Base-by-base conservation (phyloP, 2,797 vertebrate species). In the Gymnothorax reevesii region DNA sequence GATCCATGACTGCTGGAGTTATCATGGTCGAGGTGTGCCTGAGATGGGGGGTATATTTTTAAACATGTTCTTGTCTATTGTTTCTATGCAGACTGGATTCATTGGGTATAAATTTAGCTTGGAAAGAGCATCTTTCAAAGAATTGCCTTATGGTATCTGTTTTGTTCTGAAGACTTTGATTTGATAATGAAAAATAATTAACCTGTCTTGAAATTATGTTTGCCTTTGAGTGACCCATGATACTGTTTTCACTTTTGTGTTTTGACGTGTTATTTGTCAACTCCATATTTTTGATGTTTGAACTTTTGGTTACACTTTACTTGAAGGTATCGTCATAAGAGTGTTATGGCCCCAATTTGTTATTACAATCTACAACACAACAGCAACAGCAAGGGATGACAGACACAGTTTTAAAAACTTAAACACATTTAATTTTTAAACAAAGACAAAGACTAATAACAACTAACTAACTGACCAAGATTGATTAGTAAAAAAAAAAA, bases 11-110 rank as follows among this genome's bases (percentile, higher is more conserved):
- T 85, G 84, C 15, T 83, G 69, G 33, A 87, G 57, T 86, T 57
- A 87, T 88, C 77, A n/a, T 80, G 15, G 33, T 79, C 20, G 83
- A 90, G 87, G 82, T 8, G 64, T 54, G 86, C 71, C 22, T 10
- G 82, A 25, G 75, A 54, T 86, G 77, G 59, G 4, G 20, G 64
- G 64, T n/a, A n/a, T 87, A 86, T 89, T 89, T 84, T 88, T 86
- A 88, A 87, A 88, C 82, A 57, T 6, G 33, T 85, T 71, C 73
- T 77, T 49, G 15, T 49, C 59, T 89, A 82, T 88, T 90, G 82
- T 89, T 77, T 90, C 57, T 71, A 82, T 84, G 86, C 83, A 82
- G 75, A 85, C 90, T 91, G 89, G 52, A 82, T 90, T 90, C 84
- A 86, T 15, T 84, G 75, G 86, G 85, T 86, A 84, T 57, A 77